Evolutionary conservation across 53 echinoderm and acorn worm genomes (phyloP), one percentile per base, ranked within the genome.

Genomic region (Temnopleurus reevesii): DNA sequence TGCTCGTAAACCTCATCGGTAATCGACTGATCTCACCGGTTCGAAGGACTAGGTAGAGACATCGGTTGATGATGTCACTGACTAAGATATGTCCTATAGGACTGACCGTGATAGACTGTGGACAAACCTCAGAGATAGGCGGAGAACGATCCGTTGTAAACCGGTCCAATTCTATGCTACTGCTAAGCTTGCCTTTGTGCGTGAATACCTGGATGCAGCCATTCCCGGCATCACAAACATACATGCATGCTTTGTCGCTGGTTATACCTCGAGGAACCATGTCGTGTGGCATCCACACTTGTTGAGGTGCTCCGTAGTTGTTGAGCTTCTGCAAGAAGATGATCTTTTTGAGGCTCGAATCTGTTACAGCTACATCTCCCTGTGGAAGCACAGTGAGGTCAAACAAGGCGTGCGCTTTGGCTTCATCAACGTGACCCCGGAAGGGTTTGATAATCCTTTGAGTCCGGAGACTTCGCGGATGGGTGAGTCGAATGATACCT

Each of bases 251-350:
- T 19, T 29, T 33, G 53, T 87, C 71, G 71, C 88, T 66, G 88
- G 88, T 87, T 8, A 87, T 87, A n/a, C 88, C 88, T 7, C 88
- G 18, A 41, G 88, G 88, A 43, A 87, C 88, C 88, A 87, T 87
- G 36, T 87, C 71, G 23, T 87, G 88, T 7, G 88, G 88, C 88
- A 87, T 87, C 65, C 71, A 66, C 5, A 87, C 30, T 35, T 87
- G 88, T 31, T 87, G 65, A 24, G 88, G 88, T 29, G 88, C 88
- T 28, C 65, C 65, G 53, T 66, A 87, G 54, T 87, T 87, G 71
- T 87, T 87, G 71, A 34, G 47, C 25, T 87, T 87, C 71, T 66
- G 46, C 33, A 87, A 53, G 71, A 87, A 66, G 30, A 71, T 66
- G 0, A 87, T 46, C 64, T 87, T 87, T 24, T 87, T 87, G n/a